A percentile compares a stretch with the other conserved stretches of the same genome.
Conservation (phyloP, 1,140 invertebrate species). For the Archivesica marissinica region DNA sequence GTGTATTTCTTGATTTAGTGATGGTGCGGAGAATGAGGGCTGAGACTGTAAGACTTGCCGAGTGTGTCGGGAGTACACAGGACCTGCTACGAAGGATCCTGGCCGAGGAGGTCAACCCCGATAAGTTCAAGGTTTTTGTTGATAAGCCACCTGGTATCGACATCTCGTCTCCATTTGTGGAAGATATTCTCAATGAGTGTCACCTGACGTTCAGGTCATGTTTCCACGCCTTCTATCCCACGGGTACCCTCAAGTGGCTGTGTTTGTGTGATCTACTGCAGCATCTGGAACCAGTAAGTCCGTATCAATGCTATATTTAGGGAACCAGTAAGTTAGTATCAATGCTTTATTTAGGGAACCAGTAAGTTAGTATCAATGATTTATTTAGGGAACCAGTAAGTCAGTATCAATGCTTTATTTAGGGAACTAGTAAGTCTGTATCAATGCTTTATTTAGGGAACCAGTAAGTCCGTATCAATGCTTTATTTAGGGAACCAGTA, state of each 20-base stretch:
- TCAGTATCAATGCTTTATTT: too few species aligned
- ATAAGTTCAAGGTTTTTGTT: constrained; percentile 74
- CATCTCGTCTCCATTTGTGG: constrained; percentile 72
- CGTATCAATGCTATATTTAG: too few species aligned
- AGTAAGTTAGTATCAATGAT: too few species aligned
- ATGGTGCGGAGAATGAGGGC: constrained; percentile 72
- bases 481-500: too few species aligned
- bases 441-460: too few species aligned
- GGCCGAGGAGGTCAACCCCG: constrained; percentile 86
- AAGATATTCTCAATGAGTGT: constrained; percentile 92
- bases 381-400: too few species aligned
- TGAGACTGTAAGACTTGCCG: constrained; percentile 87
- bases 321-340: too few species aligned
- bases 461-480: too few species aligned
- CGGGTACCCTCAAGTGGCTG: constrained; percentile 95
- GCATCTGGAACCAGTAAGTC: constrained; percentile 90
- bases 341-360: too few species aligned
- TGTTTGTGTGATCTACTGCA: constrained; percentile 93
- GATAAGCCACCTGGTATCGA: constrained; percentile 66
- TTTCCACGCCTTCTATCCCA: constrained; percentile 98
- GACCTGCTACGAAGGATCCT: constrained; percentile 93
- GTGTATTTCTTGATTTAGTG: constrained; percentile 62
- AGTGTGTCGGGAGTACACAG: constrained; percentile 93
- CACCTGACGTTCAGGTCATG: constrained; percentile 95
- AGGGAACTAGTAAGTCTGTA: too few species aligned